Conservation (phyloP, 1,140 invertebrate genomes). For the Homalodisca vitripennis region DNA sequence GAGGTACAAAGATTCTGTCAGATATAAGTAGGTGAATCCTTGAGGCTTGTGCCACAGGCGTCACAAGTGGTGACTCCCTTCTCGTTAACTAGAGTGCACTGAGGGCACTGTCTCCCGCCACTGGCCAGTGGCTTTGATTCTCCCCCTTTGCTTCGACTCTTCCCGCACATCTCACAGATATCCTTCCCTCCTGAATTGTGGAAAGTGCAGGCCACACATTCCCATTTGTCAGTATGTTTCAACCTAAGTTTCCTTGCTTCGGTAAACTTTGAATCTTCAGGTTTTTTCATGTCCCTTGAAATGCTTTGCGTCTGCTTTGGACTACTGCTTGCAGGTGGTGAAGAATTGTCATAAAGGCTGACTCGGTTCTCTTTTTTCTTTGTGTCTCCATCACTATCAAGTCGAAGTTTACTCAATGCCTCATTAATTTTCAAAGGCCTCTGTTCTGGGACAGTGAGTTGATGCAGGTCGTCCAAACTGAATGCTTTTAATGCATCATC, state of each 20-base stretch:
- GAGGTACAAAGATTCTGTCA: constrained; percentile 35
- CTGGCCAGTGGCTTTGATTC: constrained; percentile 65
- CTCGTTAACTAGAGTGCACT: constrained; percentile 78
- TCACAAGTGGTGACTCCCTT: constrained; percentile 63
- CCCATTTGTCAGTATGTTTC: constrained; percentile 52
- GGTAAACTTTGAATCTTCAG: constrained; percentile 20
- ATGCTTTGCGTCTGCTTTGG: constrained; percentile 16
- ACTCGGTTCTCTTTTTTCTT: constrained; percentile 24
- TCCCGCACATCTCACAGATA: constrained; percentile 78
- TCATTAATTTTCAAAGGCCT: constrained; percentile 26
- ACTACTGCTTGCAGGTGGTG: constrained; percentile 12
- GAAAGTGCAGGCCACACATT: constrained; percentile 70
- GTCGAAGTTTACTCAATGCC: constrained; percentile 20
- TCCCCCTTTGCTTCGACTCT: constrained; percentile 57
- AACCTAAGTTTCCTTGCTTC: constrained; percentile 25
- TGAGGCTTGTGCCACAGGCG: constrained; percentile 65
- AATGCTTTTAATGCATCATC: constrained; percentile 29
- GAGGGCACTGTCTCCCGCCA: constrained; percentile 71
- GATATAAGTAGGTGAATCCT: constrained; percentile 77
- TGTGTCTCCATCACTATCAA: background rate
- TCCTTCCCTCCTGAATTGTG: constrained; percentile 56
- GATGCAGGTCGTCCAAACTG: constrained; percentile 31
- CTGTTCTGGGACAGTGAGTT: constrained; percentile 24
- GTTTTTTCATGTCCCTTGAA: background rate
- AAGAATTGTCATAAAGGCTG: constrained; percentile 16